These are phyloP conservation scores for Pristionchus entomophagus DNA, from an alignment of 2,888 invertebrate species.

Conservation along the genomic window DNA sequence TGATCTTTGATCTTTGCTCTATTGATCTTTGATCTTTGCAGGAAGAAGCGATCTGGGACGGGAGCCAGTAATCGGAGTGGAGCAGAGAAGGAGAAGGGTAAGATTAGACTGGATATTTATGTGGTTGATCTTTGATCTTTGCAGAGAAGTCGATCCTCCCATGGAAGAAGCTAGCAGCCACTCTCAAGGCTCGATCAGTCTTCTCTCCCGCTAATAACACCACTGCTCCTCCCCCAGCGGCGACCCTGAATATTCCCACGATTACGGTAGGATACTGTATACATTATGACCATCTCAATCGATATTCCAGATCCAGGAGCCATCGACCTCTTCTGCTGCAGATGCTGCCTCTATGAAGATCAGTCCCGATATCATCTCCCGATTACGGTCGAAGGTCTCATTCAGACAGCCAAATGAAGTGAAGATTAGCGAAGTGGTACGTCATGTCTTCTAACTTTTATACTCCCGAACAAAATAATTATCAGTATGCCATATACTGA, in stretches of 20 bases:
- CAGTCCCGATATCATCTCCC: not conserved
- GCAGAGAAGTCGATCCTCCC: conserved; percentile 1
- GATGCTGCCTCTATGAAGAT: not conserved
- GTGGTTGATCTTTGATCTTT: not conserved
- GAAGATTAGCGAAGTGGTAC: no score
- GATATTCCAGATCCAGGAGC: not conserved
- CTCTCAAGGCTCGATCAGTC: conserved; percentile 20
- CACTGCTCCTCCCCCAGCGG: not conserved
- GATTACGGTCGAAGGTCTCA: not conserved
- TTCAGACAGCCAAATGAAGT: not conserved
- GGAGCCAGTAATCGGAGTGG: conserved; percentile 5
- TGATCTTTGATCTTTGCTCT: not conserved
- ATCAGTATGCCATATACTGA: no score
- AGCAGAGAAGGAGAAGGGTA: conserved; percentile 16
- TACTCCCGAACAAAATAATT: no score
- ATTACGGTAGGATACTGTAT: not conserved
- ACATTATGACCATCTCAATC: not conserved
- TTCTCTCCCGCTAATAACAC: not conserved
- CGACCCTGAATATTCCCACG: not conserved
- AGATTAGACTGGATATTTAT: not conserved
- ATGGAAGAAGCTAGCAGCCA: conserved; percentile 42
- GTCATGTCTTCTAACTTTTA: no score
- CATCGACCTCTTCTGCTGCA: not conserved
- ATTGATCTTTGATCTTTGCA: not conserved
- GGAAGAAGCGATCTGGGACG: conserved; percentile 27